Evolutionary conservation across 2,797 vertebrate species (phyloP).

Genomic region (Mus minutoides): DNA sequence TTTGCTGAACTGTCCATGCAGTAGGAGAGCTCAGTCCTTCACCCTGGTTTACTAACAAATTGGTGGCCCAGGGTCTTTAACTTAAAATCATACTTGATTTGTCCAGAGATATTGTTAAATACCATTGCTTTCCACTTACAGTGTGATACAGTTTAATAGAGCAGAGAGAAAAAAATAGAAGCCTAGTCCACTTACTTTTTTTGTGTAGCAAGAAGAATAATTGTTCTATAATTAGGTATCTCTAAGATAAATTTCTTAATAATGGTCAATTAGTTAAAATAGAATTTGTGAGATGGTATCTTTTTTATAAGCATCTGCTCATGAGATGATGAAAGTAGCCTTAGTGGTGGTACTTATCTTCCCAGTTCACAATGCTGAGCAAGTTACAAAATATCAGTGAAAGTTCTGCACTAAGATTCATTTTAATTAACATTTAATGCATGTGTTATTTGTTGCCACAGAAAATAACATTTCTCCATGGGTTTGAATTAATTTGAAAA

Average conservation of each 20-base stretch:
- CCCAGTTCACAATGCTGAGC: background rate
- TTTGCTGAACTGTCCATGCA: background rate
- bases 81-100: background rate
- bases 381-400: background rate
- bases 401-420: background rate
- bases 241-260: slow-evolving; percentile 13
- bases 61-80: background rate
- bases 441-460: background rate
- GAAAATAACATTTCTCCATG: background rate
- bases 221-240: background rate
- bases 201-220: background rate
- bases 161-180: background rate
- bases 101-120: background rate
- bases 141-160: background rate
- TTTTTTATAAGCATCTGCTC: background rate
- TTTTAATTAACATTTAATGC: background rate
- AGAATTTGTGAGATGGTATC: background rate
- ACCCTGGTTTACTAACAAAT: too few species aligned
- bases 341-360: background rate
- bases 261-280: slow-evolving; percentile 3
- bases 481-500: background rate
- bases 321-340: background rate
- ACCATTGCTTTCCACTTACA: background rate
- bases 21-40: background rate
- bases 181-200: background rate